phyloP scores from a whole-genome alignment of 2,888 invertebrate genomes.

The Drosophila differens region DNA sequence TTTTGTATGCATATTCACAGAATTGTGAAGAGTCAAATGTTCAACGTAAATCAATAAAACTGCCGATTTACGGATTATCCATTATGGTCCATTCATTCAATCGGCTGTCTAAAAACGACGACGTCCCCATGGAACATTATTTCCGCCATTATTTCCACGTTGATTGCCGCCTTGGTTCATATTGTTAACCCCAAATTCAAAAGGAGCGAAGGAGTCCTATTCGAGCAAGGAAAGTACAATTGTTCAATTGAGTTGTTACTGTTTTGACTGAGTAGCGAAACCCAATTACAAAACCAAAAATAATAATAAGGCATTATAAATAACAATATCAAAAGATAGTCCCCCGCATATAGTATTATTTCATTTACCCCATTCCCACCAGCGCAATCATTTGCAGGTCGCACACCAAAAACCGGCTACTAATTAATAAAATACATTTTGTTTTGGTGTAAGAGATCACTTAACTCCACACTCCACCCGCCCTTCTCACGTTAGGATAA shows the following conservation, averaged over 20 bases:
- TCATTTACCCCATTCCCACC: background rate
- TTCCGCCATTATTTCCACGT: constrained; percentile 83
- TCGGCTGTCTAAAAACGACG: constrained; percentile 83
- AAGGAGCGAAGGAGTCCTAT: constrained; percentile 84
- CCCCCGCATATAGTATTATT: background rate
- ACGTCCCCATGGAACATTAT: constrained; percentile 84
- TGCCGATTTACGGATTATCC: constrained; percentile 13
- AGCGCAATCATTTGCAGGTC: constrained; percentile 2
- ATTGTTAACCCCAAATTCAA: constrained; percentile 85
- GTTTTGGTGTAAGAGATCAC: background rate
- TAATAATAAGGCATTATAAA: constrained; percentile 5
- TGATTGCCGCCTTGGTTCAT: constrained; percentile 84
- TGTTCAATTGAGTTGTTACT: constrained; percentile 68
- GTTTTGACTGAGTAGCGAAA: constrained; percentile 23
- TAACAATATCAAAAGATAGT: background rate
- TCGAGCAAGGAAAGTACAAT: constrained; percentile 69
- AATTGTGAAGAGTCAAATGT: constrained; percentile 34
- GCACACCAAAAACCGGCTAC: background rate
- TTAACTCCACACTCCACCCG: background rate
- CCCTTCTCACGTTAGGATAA: background rate
- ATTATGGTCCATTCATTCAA: constrained; percentile 18
- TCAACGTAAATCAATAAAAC: constrained; percentile 13
- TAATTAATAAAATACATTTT: background rate
- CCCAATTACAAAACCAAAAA: constrained; percentile 19
- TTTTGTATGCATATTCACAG: constrained; percentile 12